Base-by-base conservation (phyloP, 2,113 vertebrate species). In the Trematomus loennbergii region DNA sequence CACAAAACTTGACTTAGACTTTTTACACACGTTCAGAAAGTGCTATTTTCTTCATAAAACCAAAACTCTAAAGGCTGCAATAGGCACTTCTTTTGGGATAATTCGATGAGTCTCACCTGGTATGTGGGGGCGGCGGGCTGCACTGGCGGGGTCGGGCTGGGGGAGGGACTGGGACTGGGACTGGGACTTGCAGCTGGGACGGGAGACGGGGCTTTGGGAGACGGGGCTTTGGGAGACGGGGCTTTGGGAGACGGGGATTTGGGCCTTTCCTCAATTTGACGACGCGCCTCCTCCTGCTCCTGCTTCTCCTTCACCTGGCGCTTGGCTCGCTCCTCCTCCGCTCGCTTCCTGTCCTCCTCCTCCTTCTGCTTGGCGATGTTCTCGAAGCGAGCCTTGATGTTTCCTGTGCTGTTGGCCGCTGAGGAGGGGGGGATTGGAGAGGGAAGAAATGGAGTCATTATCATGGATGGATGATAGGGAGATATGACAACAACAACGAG, bases 381-480 rank as follows among this genome's bases (percentile, higher is more conserved):
- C 92, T 99, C 98, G 67, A 99, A 99, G 88, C 97, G 98, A 0
- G 97, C 97, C 84, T 98, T 96, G 85, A 99, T 97, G 91, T 92
- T 96, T 52, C 96, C 97, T 0, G 97, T 95, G 91, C 95, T 96
- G 88, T 92, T 96, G 88, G 94, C 93, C 2, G 91, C 98, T 99
- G 72, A 13, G 0, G 46, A 25, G 13, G 49, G 1, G 33, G 15
- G 1, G 3, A 40, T 0, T 0, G 12, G 10, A 55, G 29, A 20
- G 6, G 3, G 13, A 53, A 3, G 25, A 20, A 11, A 55, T 2
- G 8, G 62, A 7, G 18, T 7, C 10, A 5, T 1, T 4, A 52
- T 15, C 2, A 48, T 11, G 46, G 12, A 11, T 13, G 17, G 25
- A 25, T 25, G 25, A 25, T 25, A 25, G 25, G 25, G 25, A 25